phyloP scores from a whole-genome alignment of 2,113 vertebrate species.

The Mobula birostris region DNA sequence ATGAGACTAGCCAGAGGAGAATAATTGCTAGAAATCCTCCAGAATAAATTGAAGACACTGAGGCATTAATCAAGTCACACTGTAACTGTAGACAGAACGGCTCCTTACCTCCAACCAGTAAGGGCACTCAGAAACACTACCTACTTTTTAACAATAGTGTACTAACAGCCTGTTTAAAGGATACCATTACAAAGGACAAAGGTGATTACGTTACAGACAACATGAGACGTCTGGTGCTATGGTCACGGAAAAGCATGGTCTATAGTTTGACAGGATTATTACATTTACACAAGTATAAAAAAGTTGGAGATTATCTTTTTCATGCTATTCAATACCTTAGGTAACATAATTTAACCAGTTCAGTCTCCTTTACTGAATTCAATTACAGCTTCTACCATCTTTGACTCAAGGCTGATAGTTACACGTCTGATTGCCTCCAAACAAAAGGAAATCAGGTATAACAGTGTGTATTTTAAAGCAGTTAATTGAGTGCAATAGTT shows the following conservation, averaged over 20 bases:
- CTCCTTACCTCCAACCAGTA: neutral
- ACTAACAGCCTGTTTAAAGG: neutral
- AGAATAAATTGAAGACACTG: neutral
- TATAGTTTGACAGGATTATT: neutral
- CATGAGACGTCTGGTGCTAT: neutral
- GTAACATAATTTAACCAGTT: neutral
- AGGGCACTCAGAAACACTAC: neutral
- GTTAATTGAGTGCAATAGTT: constrained; percentile 5
- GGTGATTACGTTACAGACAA: neutral
- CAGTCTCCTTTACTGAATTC: neutral
- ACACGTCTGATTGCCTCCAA: neutral
- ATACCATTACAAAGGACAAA: neutral
- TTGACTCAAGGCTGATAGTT: neutral
- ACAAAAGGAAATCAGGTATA: neutral
- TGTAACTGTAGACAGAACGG: neutral
- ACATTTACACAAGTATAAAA: neutral
- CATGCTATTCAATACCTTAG: neutral
- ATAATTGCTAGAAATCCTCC: neutral
- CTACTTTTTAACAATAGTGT: neutral
- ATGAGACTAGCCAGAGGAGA: neutral
- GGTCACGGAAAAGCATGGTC: neutral
- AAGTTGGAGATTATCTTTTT: neutral
- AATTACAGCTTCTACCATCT: neutral
- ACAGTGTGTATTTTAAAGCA: neutral
- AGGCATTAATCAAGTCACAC: neutral